phyloP scores from a whole-genome alignment of 2,888 invertebrate species.

The Ichneumoninae sp. region DNA sequence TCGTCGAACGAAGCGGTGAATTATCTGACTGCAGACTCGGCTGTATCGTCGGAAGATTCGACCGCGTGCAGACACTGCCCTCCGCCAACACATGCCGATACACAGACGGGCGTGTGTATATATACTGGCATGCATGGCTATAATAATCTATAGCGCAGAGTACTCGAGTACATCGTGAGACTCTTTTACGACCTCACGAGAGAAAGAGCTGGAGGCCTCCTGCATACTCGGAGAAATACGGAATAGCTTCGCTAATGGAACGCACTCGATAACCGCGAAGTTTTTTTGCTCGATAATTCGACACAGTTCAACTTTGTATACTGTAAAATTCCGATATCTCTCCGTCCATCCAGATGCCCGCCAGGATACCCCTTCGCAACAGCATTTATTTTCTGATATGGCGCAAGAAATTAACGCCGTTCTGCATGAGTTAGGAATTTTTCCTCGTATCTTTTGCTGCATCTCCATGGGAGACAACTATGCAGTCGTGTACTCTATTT shows the following conservation, averaged over 20 bases:
- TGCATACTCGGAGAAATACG: conserved; percentile 55
- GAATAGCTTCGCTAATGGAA: conserved; percentile 68
- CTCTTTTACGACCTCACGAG: conserved; percentile 67
- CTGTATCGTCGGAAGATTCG: conserved; percentile 30
- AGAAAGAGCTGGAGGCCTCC: conserved; percentile 58
- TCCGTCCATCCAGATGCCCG: conserved; percentile 29
- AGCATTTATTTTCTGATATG: not conserved
- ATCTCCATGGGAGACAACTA: not conserved
- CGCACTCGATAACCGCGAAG: conserved; percentile 61
- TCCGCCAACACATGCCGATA: conserved; percentile 3
- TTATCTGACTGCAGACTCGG: conserved; percentile 22
- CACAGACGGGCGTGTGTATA: conserved; percentile 18
- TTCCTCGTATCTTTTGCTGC: not conserved
- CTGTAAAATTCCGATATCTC: conserved; percentile 49
- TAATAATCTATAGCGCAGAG: conserved; percentile 51
- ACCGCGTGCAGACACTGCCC: conserved; percentile 27
- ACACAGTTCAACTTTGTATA: conserved; percentile 58
- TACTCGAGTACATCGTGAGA: conserved; percentile 64
- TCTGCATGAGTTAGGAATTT: not conserved
- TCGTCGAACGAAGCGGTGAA: conserved; percentile 17
- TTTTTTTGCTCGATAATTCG: conserved; percentile 61
- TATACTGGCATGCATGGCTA: conserved; percentile 33
- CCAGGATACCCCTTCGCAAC: not conserved
- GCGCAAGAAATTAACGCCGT: conserved; percentile 7
- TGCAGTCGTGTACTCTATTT: not conserved